Conservation (phyloP, 2,888 invertebrate species). For the Leptopilina myrica region DNA sequence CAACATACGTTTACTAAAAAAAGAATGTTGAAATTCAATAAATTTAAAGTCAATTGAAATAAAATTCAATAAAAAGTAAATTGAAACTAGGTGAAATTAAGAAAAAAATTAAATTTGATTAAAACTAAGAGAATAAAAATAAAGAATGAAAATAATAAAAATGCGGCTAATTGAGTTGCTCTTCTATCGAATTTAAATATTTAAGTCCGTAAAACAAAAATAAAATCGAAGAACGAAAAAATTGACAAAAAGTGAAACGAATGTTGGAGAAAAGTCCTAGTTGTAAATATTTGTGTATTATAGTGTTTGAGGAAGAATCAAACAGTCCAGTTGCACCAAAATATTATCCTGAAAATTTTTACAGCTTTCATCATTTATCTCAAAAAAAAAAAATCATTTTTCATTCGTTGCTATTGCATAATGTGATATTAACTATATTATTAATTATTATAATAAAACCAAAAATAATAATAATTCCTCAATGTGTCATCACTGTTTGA, state of each 20-base stretch:
- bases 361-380: conserved; percentile 29
- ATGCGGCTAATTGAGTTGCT: too few relatives aligned
- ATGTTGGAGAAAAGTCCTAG: neutral
- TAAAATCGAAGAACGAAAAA: too few relatives aligned
- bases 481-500: conserved; percentile 18
- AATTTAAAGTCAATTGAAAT: too few relatives aligned
- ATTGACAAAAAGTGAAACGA: neutral
- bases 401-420: conserved; percentile 28
- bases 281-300: conserved; percentile 5
- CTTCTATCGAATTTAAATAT: too few relatives aligned
- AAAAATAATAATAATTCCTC: conserved; percentile 24
- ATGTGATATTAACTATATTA: conserved; percentile 17
- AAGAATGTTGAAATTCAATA: too few relatives aligned
- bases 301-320: conserved; percentile 16
- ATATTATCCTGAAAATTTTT: neutral
- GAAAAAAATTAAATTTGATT: too few relatives aligned
- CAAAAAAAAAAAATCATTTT: neutral
- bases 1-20: too few relatives aligned
- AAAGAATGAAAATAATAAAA: too few relatives aligned
- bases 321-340: conserved; percentile 6
- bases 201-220: too few relatives aligned
- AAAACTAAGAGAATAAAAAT: too few relatives aligned
- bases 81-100: too few relatives aligned
- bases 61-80: too few relatives aligned
- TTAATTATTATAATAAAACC: neutral